Evolutionary conservation across 2,888 invertebrate genomes (phyloP), one percentile per base, ranked within the genome.

Genomic region (Patella depressa): DNA sequence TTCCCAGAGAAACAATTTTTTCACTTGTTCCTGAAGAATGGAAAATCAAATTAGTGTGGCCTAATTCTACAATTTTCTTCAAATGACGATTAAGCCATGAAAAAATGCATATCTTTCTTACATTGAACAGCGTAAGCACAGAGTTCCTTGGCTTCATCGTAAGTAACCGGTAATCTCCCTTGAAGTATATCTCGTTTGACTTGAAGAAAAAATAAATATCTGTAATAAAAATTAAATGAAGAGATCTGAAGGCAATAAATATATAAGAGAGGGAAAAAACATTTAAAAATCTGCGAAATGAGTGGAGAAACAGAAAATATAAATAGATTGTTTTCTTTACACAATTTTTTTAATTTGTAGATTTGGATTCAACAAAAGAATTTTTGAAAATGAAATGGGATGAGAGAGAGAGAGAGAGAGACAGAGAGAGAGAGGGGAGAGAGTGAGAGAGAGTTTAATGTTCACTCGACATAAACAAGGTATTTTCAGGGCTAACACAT

Each of bases 161-260:
- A 96, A 82, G 96, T 94, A 79, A 98, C 96, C 11, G 98, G 97
- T 86, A 98, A 93, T 85, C 98, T 94, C 81, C 97, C 98, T 91
- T 98, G 97, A 76, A 98, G 94, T 86, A 98, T 96, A 92, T 98
- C 98, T 93, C 97, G 96, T 93, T 98, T 98, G 89, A 98, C 95
- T 94, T 98, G 98, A 88, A 98, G 94, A 92, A 98, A 98, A 92
- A 98, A 95, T 93, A 98, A 98, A 93, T 98, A 98, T 94, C 98
- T 97, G 93, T 45, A 92, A 92, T 85, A 86, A 84, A 77, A 45
- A 54, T 9, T 4, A 54, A 65, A 24, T 53, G 24, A 57, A n/a
- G 19, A 55, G 45, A 53, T 45, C 19, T n/a, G 19, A 74, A 17
- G n/a, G 45, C 17, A 74, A 34, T 5, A 74, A 34, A 17, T 59